These are phyloP conservation scores for Platygyra sinensis DNA, from an alignment of 64 coral and sea anemone species.

Conservation along the genomic window DNA sequence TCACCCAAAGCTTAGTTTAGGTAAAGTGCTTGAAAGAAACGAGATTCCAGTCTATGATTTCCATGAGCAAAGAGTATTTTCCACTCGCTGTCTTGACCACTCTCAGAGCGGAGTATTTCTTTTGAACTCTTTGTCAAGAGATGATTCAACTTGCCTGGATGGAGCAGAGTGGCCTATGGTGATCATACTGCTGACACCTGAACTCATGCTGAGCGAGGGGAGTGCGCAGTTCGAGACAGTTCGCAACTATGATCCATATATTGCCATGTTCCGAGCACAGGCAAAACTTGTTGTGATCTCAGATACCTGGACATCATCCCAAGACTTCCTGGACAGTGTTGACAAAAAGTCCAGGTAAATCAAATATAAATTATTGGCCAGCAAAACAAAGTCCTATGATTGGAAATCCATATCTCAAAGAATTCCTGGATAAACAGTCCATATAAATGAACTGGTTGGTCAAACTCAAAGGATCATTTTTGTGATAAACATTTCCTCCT, in stretches of 20 bases:
- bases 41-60: not conserved
- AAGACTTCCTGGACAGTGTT: conserved; percentile 34
- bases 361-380: not conserved
- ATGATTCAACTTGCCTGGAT: conserved; percentile 36
- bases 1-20: not conserved
- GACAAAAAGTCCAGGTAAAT: conserved; percentile 15
- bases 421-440: too few relatives aligned
- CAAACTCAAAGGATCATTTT: too few relatives aligned
- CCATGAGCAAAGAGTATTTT: not conserved
- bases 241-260: conserved; percentile 58
- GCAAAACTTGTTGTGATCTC: conserved; percentile 67
- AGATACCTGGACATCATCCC: conserved; percentile 30
- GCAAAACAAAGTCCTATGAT: not conserved
- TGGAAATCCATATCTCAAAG: too few relatives aligned
- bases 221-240: conserved; percentile 4
- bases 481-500: too few relatives aligned
- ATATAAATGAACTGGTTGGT: too few relatives aligned
- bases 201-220: conserved; percentile 15
- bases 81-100: not conserved
- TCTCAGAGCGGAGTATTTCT: conserved; percentile 1
- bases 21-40: not conserved
- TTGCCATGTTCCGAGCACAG: conserved; percentile 61
- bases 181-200: conserved; percentile 43
- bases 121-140: conserved; percentile 36
- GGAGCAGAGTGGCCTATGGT: conserved; percentile 71